phyloP scores from a whole-genome alignment of 1,140 invertebrate species.

The Anoplolepis gracilipes region DNA sequence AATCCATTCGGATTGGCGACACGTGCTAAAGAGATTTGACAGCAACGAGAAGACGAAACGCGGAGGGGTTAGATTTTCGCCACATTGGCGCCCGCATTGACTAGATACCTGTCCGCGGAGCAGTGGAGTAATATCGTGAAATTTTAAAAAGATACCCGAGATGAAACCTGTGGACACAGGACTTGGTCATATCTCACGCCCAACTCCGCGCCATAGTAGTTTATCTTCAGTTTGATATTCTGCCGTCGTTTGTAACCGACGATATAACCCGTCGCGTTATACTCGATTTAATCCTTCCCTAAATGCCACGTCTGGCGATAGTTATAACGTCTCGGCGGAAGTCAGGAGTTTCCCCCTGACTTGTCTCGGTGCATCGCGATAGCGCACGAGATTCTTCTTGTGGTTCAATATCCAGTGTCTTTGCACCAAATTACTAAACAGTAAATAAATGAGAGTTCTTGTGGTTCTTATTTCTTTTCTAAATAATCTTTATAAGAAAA shows the following conservation, averaged over 20 bases:
- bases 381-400: conserved; percentile 14
- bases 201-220: conserved; percentile 30
- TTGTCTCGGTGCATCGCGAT: background rate
- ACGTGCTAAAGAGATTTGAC: conserved; percentile 72
- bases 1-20: conserved; percentile 63
- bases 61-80: conserved; percentile 23
- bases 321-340: conserved; percentile 42
- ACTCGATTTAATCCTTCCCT: conserved; percentile 61
- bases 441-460: background rate
- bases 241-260: conserved; percentile 3
- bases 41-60: conserved; percentile 27
- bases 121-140: conserved; percentile 44
- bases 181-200: conserved; percentile 54
- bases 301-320: conserved; percentile 38
- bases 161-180: conserved; percentile 60
- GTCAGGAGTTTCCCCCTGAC: background rate
- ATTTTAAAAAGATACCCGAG: conserved; percentile 70
- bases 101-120: conserved; percentile 34
- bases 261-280: conserved; percentile 41
- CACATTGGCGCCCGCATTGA: background rate
- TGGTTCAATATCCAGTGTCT: background rate
- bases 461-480: background rate
- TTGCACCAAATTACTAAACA: background rate
- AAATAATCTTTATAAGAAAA: background rate
- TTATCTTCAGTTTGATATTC: conserved; percentile 73